Base-by-base conservation (phyloP, 1,140 invertebrate species). In the Ruditapes philippinarum region DNA sequence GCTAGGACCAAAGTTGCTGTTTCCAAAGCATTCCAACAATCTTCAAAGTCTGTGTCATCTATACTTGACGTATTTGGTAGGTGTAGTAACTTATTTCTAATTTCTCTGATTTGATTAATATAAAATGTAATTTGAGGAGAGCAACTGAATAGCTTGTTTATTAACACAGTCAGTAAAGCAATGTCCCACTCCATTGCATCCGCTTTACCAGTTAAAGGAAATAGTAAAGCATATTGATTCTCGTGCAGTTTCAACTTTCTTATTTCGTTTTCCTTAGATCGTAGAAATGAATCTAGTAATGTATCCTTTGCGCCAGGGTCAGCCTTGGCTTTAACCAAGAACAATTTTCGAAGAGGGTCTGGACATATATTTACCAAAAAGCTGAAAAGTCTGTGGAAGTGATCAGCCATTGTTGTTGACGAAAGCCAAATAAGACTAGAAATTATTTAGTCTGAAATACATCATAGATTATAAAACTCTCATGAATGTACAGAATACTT, bases 131-230 rank as follows among this genome's bases (percentile, higher is more conserved):
- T 40, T 4, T 9, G 22, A 11, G 22, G 12, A 9, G 33, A 4
- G 7, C 1, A 19, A 17, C 17, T n/a, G 42, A n/a, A 49, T 1
- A 74, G 17, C 4, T 74, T 5, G 5, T 2, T 25, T 42, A 38
- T 74, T 19, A 74, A 11, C 5, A 49, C 2, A n/a, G 14, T 2
- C 14, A 74, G 25, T n/a, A 74, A 28, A 3, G 70, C 4, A 42
- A 74, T 74, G 70, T 74, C 70, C 70, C 70, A 74, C 22, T 40
- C n/a, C 17, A n/a, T 9, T 40, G 5, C 70, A 42, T 74, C 36
- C 2, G 14, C 38, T 17, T 2, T 31, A 42, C 38, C 70, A 40
- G 25, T 1, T 3, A 1, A 31, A 7, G 70, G 70, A 74, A 40
- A 74, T 2, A 74, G 38, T 7, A 74, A 22, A 28, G 40, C 70